phyloP scores from a whole-genome alignment of 92 coral and sea anemone species.

The Pocillopora meandrina region DNA sequence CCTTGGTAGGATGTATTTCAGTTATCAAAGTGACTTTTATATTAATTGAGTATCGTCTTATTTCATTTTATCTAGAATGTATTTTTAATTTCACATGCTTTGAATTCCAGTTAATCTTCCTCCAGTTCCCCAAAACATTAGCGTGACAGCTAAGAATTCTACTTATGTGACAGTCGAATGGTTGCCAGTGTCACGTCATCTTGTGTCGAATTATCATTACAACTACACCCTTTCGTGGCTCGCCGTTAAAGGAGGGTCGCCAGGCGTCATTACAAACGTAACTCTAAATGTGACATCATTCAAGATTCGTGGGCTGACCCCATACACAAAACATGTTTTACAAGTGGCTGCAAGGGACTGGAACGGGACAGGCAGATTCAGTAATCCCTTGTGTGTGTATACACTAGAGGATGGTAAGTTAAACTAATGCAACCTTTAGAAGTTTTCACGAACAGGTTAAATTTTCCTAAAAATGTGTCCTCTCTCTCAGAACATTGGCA shows the following conservation, averaged over 20 bases:
- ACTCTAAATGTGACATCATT: background rate
- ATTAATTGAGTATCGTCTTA: background rate
- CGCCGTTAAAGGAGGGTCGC: background rate
- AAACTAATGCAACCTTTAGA: background rate
- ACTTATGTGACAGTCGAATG: constrained; percentile 1
- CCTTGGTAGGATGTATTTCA: background rate
- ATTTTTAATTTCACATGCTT: background rate
- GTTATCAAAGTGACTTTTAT: background rate
- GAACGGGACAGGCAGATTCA: background rate
- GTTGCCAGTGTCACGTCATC: constrained; percentile 5
- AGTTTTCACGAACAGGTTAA: too few species aligned
- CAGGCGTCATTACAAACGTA: background rate
- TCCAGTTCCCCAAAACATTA: background rate
- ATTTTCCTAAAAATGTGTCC: too few species aligned
- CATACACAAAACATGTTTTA: background rate
- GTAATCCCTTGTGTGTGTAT: background rate
- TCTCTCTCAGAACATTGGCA: too few species aligned
- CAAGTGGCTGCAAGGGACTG: background rate
- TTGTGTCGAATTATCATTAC: background rate
- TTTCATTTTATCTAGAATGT: background rate
- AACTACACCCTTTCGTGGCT: background rate
- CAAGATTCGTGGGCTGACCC: background rate
- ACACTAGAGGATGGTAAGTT: constrained; percentile 5
- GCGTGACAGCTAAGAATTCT: background rate
- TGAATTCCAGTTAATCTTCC: background rate